Evolutionary conservation across 2,113 vertebrate species (phyloP).

Genomic region (Pithys albifrons): DNA sequence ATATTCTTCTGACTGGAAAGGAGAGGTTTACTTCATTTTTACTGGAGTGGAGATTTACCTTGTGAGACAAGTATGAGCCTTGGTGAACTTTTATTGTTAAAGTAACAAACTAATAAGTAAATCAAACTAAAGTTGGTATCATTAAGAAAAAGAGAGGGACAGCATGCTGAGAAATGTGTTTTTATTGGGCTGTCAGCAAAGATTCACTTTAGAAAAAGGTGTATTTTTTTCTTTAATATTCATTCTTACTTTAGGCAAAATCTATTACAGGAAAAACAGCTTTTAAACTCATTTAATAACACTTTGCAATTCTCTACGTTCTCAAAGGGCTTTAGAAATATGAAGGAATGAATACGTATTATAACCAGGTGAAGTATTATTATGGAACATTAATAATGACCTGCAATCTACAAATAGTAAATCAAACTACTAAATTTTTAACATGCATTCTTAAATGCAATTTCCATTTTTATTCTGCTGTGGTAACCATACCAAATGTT

Average conservation of each 20-base stretch:
- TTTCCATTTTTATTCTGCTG: not conserved
- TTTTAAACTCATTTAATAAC: slow-evolving; percentile 38
- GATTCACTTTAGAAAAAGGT: not conserved
- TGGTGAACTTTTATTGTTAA: not conserved
- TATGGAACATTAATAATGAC: not conserved
- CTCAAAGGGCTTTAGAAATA: slow-evolving; percentile 14
- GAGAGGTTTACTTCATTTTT: not conserved
- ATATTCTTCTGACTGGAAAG: not conserved
- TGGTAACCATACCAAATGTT: not conserved
- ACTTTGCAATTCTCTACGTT: not conserved
- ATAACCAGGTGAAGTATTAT: slow-evolving; percentile 12
- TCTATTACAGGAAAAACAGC: not conserved
- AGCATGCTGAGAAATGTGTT: not conserved
- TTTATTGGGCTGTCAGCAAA: not conserved
- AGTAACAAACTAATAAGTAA: not conserved
- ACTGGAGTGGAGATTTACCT: not conserved
- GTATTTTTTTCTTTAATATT: slow-evolving; percentile 2
- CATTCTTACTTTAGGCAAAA: slow-evolving; percentile 31
- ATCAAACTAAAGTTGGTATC: not conserved
- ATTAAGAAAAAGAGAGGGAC: not conserved
- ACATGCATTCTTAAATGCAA: not conserved
- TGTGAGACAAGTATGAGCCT: not conserved
- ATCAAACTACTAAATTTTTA: not conserved
- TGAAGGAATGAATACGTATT: not conserved
- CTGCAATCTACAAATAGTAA: slow-evolving; percentile 20